phyloP scores from a whole-genome alignment of 35 echinoderm and acorn worm genomes.

The Apostichopus parvimensis region DNA sequence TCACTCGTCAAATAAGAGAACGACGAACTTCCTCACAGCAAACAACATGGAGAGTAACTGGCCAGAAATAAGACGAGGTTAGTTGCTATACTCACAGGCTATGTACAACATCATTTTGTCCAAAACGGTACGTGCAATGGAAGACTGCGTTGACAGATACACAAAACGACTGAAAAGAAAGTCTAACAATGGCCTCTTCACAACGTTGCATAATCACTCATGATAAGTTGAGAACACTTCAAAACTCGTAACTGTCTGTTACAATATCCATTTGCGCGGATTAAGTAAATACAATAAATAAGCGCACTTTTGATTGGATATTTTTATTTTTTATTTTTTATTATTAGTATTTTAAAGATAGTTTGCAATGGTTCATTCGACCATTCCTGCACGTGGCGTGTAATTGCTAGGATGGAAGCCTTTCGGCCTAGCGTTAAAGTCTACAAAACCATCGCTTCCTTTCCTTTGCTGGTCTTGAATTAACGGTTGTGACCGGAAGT shows the following conservation, averaged over 20 bases:
- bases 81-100: constrained; percentile 41
- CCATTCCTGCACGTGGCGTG: constrained; percentile 37
- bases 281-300: constrained; percentile 39
- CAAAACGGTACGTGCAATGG: neutral
- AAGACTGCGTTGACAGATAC: neutral
- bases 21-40: constrained; percentile 29
- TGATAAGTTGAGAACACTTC: constrained; percentile 30
- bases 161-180: constrained; percentile 33
- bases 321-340: neutral
- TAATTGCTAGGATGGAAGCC: constrained; percentile 46
- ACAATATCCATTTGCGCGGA: neutral
- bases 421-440: constrained; percentile 53
- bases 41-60: neutral
- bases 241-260: constrained; percentile 22
- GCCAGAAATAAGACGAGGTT: neutral
- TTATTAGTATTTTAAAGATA: neutral
- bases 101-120: constrained; percentile 39
- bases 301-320: constrained; percentile 3
- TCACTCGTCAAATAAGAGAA: neutral
- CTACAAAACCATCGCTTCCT: constrained; percentile 23
- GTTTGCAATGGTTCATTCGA: constrained; percentile 5
- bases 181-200: neutral
- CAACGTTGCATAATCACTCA: constrained; percentile 27
- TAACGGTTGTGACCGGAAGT: constrained; percentile 35
- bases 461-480: constrained; percentile 27